A percentile compares a stretch with the other conserved stretches of the same genome.
Evolutionary conservation across 2,113 vertebrate genomes (phyloP).

Genomic region (Scophthalmus maximus): DNA sequence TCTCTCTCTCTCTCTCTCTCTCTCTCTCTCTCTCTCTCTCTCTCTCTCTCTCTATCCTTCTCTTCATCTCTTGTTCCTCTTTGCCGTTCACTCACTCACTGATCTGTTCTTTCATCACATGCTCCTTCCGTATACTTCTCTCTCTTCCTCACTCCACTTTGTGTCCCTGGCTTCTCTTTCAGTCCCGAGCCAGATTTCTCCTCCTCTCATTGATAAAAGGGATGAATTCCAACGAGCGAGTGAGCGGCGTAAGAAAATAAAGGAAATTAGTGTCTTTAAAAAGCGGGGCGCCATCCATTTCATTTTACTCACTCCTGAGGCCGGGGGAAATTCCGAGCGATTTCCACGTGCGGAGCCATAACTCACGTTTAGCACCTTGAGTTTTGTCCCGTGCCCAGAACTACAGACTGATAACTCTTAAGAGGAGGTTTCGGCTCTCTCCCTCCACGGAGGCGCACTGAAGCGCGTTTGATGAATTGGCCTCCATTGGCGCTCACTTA

Average conservation of each 20-base stretch:
- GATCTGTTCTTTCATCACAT: conserved; percentile 49
- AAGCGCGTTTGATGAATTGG: conserved; percentile 71
- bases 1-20: conserved; percentile 41
- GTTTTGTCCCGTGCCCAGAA: conserved; percentile 58
- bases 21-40: conserved; percentile 31
- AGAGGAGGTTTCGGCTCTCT: conserved; percentile 38
- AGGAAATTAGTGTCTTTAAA: conserved; percentile 44
- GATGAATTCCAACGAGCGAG: conserved; percentile 30
- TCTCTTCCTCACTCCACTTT: conserved; percentile 12
- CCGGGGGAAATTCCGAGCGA: conserved; percentile 52
- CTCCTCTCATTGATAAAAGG: conserved; percentile 14
- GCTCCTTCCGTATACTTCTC: conserved; percentile 16
- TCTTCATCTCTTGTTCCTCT: conserved; percentile 48
- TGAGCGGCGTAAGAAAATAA: neutral
- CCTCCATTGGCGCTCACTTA: conserved; percentile 73
- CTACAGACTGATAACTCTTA: conserved; percentile 61
- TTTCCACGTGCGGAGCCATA: conserved; percentile 28
- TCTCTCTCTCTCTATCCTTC: conserved; percentile 36
- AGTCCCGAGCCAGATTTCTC: conserved; percentile 25
- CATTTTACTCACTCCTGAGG: conserved; percentile 47
- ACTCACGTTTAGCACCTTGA: conserved; percentile 66
- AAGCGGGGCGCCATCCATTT: conserved; percentile 30
- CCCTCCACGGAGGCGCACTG: conserved; percentile 54
- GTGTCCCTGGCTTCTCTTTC: neutral
- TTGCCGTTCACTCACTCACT: conserved; percentile 1